Conservation (phyloP, 2,797 vertebrate genomes). For the Danio kyathit region DNA sequence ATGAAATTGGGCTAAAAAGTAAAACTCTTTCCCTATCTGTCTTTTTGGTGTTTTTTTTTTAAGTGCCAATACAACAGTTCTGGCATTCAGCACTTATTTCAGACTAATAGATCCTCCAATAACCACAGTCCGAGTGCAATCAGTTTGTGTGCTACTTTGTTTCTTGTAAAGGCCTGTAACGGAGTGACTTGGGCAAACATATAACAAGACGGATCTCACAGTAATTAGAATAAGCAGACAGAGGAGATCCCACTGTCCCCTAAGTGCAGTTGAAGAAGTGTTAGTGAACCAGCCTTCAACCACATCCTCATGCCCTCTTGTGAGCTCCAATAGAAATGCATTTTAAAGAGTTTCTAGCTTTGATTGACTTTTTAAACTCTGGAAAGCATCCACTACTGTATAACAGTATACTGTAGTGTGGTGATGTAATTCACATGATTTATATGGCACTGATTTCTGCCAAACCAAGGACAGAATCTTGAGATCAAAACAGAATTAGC, state of each 20-base stretch:
- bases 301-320: conserved; percentile 27
- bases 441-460: too few species aligned
- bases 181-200: conserved; percentile 30
- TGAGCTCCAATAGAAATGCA: conserved; percentile 19
- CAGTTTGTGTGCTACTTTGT: conserved; percentile 14
- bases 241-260: conserved; percentile 33
- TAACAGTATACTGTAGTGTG: too few species aligned
- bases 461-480: too few species aligned
- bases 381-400: not conserved
- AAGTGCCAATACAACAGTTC: not conserved
- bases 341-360: conserved; percentile 38
- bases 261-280: conserved; percentile 39
- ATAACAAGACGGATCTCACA: conserved; percentile 18
- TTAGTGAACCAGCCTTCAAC: conserved; percentile 24
- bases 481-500: too few species aligned
- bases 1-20: not conserved
- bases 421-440: too few species aligned
- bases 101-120: not conserved
- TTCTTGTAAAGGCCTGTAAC: conserved; percentile 22
- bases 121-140: conserved; percentile 30
- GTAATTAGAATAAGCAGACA: conserved; percentile 49
- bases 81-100: not conserved
- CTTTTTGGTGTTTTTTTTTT: not conserved
- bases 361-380: conserved; percentile 3
- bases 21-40: not conserved